Conservation (phyloP, 2,888 invertebrate species). For the Microctonus aethiopoides region DNA sequence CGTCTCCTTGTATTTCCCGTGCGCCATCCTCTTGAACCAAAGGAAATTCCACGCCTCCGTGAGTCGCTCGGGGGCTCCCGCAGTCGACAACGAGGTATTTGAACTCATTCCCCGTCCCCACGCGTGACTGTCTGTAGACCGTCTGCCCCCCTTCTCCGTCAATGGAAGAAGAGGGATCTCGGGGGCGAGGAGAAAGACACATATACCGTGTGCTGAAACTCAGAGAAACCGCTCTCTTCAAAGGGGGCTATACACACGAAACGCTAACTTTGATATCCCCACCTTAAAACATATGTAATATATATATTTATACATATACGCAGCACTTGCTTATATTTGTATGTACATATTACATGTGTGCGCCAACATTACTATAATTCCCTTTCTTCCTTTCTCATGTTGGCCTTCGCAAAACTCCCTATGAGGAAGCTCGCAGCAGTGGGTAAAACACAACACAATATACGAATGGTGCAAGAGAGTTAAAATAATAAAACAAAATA, state of each 20-base stretch:
- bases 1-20: not conserved
- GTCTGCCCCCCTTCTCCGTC: slow-evolving; percentile 38
- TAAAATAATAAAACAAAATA: not conserved
- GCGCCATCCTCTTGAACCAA: slow-evolving; percentile 5
- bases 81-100: slow-evolving; percentile 50
- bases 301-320: not conserved
- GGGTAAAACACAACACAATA: slow-evolving; percentile 1
- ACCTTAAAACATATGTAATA: slow-evolving; percentile 5
- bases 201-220: not conserved
- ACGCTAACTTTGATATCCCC: slow-evolving; percentile 37
- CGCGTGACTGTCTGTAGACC: slow-evolving; percentile 39
- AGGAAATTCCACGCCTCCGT: slow-evolving; percentile 22
- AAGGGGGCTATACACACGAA: slow-evolving; percentile 24
- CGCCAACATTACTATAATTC: slow-evolving; percentile 43
- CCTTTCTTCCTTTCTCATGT: slow-evolving; percentile 29
- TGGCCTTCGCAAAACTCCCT: slow-evolving; percentile 21
- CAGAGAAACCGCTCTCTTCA: slow-evolving; percentile 32
- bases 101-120: slow-evolving; percentile 47
- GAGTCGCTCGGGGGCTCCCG: slow-evolving; percentile 18
- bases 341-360: not conserved
- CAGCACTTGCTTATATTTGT: not conserved
- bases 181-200: slow-evolving; percentile 16
- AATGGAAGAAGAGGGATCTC: slow-evolving; percentile 17
- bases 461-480: not conserved
- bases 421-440: not conserved